Percentiles rank a stretch among this genome's conserved stretches.
phyloP scores from a whole-genome alignment of 2,113 vertebrate genomes.

The Tamias sibiricus region DNA sequence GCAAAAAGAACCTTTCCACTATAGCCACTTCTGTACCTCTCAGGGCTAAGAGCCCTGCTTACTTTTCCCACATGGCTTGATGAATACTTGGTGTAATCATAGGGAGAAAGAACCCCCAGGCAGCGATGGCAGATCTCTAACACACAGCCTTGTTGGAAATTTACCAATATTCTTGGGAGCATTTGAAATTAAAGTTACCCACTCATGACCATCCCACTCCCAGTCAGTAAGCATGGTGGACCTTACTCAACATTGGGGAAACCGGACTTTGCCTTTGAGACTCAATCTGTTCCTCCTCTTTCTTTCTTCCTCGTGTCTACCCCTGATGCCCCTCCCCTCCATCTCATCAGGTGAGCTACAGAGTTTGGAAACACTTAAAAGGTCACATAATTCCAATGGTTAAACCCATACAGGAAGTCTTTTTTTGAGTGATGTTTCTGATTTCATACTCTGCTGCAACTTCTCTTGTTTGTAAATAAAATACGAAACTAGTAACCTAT shows the following conservation, averaged over 20 bases:
- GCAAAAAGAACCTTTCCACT: background rate
- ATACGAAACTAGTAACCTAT: background rate
- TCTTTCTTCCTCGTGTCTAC: background rate
- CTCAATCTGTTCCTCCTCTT: background rate
- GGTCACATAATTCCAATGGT: background rate
- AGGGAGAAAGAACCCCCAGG: background rate
- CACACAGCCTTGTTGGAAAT: background rate
- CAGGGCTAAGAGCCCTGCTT: background rate
- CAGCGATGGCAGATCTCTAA: background rate
- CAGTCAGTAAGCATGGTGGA: background rate
- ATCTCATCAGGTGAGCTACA: background rate
- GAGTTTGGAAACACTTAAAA: background rate
- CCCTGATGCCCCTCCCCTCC: background rate
- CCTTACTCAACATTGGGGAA: too few species aligned
- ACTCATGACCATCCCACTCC: accelerated
- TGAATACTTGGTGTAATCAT: background rate
- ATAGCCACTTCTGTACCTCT: background rate
- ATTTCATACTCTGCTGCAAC: background rate
- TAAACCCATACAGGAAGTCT: background rate
- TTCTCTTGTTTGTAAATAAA: background rate
- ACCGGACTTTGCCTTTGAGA: background rate
- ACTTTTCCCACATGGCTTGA: background rate
- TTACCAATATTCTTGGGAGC: background rate
- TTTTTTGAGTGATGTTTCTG: background rate
- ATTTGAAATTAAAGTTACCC: background rate